Conservation (phyloP, 2,888 invertebrate species). For the Agrypnus murinus region DNA sequence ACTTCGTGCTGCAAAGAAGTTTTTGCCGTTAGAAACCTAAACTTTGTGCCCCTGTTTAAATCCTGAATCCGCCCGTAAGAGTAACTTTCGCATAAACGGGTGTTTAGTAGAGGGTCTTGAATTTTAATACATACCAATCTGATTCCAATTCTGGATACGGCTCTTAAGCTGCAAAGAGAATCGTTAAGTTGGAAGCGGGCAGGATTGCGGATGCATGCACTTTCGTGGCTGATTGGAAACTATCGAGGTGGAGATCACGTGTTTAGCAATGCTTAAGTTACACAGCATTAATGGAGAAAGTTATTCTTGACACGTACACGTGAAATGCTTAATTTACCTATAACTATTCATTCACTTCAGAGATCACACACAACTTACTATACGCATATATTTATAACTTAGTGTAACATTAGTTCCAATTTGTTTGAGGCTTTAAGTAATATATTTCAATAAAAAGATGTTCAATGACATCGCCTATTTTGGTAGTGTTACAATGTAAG, state of each 20-base stretch:
- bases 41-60: slow-evolving; percentile 4
- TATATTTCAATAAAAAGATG: no score
- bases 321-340: no score
- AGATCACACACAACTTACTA: no score
- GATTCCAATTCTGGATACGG: slow-evolving; percentile 18
- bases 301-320: slow-evolving; percentile 4
- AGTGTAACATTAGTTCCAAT: no score
- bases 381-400: no score
- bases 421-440: no score
- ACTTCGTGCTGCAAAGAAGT: slow-evolving; percentile 1
- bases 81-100: slow-evolving; percentile 17
- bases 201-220: slow-evolving; percentile 13
- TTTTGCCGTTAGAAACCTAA: neutral
- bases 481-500: no score
- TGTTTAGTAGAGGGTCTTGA: slow-evolving; percentile 16
- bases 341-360: no score
- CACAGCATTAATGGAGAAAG: slow-evolving; percentile 13
- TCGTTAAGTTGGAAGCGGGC: slow-evolving; percentile 20
- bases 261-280: neutral
- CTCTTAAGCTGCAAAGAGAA: slow-evolving; percentile 25
- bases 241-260: slow-evolving; percentile 27
- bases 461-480: no score
- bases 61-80: slow-evolving; percentile 8
- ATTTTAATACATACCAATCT: slow-evolving; percentile 26
- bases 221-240: slow-evolving; percentile 21